Base-by-base conservation (phyloP, 2,797 vertebrate genomes). In the Takifugu rubripes region DNA sequence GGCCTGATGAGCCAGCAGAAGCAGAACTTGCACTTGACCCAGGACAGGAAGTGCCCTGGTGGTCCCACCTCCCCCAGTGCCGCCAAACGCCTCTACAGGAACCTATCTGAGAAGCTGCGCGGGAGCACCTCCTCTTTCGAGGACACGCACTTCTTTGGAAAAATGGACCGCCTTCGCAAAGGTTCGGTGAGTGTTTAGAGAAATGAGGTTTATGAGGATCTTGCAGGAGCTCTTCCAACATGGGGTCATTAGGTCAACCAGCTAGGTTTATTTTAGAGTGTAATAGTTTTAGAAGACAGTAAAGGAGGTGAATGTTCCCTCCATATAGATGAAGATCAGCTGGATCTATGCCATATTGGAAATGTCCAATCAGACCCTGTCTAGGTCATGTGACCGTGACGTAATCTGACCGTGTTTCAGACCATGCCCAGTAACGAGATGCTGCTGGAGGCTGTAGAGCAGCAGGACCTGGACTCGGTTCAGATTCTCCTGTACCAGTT, bases 81-180 rank as follows among this genome's bases (percentile, higher is more conserved):
- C 0, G 96, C 96, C 57, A 99, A 98, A 78, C 91, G 96, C 1
- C 91, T 99, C 3, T 99, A 99, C 79, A 79, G 97, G 40, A 99
- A 99, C 86, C 93, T 99, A 24, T 98, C 96, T 0, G 96, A 98
- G 87, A 98, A 98, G 83, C 89, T 99, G 11, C 92, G 96, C 59
- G 95, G 96, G 5, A 94, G 93, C 80, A 92, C 96, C 27, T 94
- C 95, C 0, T 98, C 96, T 7, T 97, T 98, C 0, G 97, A 98
- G 0, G 97, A 99, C 40, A 88, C 92, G 0, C 95, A 94, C 64
- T 95, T 95, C 82, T 89, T 94, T 48, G 92, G 93, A 8, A 94
- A 93, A 73, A 90, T 91, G 0, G 96, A 98, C 45, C 92, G 94
- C 4, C 92, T 95, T 24, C 92, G 94, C n/a, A 98, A 97, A 82